Evolutionary conservation across 2,888 invertebrate genomes (phyloP), one percentile per base, ranked within the genome.

Genomic region (Tholera decimalis): DNA sequence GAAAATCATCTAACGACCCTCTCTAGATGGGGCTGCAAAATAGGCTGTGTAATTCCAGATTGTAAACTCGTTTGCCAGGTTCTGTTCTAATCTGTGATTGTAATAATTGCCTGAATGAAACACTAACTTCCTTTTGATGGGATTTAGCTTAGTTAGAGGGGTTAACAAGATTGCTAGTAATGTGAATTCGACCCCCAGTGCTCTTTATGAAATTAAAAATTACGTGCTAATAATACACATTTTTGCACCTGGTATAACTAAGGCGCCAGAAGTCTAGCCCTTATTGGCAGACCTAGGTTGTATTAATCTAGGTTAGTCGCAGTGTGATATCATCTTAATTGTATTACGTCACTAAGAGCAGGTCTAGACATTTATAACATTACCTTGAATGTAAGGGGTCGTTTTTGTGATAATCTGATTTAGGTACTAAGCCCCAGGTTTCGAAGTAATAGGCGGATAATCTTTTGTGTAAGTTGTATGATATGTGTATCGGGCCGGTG

Each of bases 221-320:
- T 26, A 37, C 8, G 15, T 11, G 8, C 3, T 28, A 0, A 53
- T 20, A 2, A 11, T 50, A 50, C 3, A n/a, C 0, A 20, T 24
- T 20, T 35, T 15, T 11, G 9, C n/a, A 59, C 8, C 18, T 60
- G 20, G 24, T 8, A 26, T 11, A 0, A 3, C 2, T 3, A 1
- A 11, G 70, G 47, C 69, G 69, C 61, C 61, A 49, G n/a, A 60
- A 54, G 68, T 70, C 68, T 69, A 51, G 26, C 44, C 26, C 15
- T 28, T 24, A 18, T 47, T 9, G 15, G 30, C 20, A 43, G 22
- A 30, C 30, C 35, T 53, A 70, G 35, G 3, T 57, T 44, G 20
- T 43, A 18, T 49, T 20, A 54, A 64, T 50, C 54, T 50, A 64
- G 54, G 58, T 58, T 72, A 46, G 65, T 28, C 49, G 50, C 50